These are phyloP conservation scores for Netelia inedita DNA, from an alignment of 2,888 invertebrate genomes.

Conservation along the genomic window DNA sequence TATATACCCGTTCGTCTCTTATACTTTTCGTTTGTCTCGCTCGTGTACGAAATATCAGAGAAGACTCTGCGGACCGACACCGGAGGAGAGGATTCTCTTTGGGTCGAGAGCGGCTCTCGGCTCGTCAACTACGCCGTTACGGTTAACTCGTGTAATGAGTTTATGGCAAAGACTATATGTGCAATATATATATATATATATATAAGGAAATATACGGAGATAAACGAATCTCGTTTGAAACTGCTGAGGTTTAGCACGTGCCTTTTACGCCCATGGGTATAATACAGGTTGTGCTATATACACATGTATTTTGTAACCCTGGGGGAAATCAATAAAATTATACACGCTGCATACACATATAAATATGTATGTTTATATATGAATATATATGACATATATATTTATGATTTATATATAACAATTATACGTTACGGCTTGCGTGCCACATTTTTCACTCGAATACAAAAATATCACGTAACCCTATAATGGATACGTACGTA, in stretches of 20 bases:
- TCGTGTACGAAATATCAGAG: neutral
- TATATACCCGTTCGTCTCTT: neutral
- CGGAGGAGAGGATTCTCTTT: neutral
- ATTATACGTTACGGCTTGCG: too few species aligned
- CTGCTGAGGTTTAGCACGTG: neutral
- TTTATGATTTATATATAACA: too few species aligned
- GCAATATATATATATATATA: neutral
- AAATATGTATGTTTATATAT: neutral
- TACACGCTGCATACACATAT: too few species aligned
- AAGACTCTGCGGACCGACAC: neutral
- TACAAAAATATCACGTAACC: too few species aligned
- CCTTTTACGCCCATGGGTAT: neutral
- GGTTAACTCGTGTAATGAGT: constrained; percentile 73
- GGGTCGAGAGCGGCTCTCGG: neutral
- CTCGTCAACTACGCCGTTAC: constrained; percentile 52
- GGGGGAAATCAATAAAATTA: too few species aligned
- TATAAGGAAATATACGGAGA: constrained; percentile 2
- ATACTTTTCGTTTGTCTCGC: neutral
- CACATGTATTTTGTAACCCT: neutral
- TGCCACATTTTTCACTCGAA: too few species aligned
- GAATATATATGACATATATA: too few species aligned
- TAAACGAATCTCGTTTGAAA: constrained; percentile 42
- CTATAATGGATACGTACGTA: too few species aligned
- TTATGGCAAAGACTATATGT: constrained; percentile 64
- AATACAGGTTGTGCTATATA: neutral